Percentiles rank a stretch among this genome's conserved stretches.
These are phyloP conservation scores for Fistularia tabacaria DNA, from an alignment of 2,797 vertebrate species.

Conservation along the genomic window DNA sequence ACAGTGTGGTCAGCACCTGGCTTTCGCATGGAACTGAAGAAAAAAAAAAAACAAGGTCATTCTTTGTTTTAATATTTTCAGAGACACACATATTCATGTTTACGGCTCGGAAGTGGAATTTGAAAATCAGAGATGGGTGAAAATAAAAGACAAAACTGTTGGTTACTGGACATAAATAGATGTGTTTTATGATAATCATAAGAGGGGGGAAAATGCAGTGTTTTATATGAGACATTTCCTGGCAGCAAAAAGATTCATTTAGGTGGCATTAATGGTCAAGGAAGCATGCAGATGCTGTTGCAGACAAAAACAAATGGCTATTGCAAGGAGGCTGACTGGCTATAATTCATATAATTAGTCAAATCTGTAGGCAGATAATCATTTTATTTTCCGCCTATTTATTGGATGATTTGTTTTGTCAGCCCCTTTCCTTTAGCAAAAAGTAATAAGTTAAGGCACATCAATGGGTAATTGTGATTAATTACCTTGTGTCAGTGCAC, in stretches of 20 bases:
- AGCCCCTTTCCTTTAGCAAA: conserved; percentile 68
- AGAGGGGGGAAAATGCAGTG: too few species aligned
- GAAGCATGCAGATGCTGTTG: conserved; percentile 58
- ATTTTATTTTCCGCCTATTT: conserved; percentile 61
- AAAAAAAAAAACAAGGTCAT: conserved; percentile 1
- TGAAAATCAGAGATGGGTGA: too few species aligned
- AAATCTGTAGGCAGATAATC: conserved; percentile 69
- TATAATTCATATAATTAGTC: conserved; percentile 76
- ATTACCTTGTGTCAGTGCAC: conserved; percentile 67
- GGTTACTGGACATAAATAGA: too few species aligned
- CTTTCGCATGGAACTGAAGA: conserved; percentile 71
- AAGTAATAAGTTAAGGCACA: conserved; percentile 72
- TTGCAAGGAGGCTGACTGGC: conserved; percentile 58
- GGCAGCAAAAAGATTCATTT: conserved; percentile 47
- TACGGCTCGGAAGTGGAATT: too few species aligned
- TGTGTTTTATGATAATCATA: too few species aligned
- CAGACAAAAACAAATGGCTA: conserved; percentile 62
- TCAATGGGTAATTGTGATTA: conserved; percentile 78
- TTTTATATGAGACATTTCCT: conserved; percentile 20
- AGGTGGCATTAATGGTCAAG: conserved; percentile 34
- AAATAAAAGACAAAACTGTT: too few species aligned
- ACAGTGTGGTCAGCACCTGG: conserved; percentile 65
- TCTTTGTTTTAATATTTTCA: neutral
- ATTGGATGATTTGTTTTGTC: conserved; percentile 70
- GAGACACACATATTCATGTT: neutral